These are phyloP conservation scores for Campoletis sonorensis DNA, from an alignment of 1,140 invertebrate genomes.

Conservation along the genomic window DNA sequence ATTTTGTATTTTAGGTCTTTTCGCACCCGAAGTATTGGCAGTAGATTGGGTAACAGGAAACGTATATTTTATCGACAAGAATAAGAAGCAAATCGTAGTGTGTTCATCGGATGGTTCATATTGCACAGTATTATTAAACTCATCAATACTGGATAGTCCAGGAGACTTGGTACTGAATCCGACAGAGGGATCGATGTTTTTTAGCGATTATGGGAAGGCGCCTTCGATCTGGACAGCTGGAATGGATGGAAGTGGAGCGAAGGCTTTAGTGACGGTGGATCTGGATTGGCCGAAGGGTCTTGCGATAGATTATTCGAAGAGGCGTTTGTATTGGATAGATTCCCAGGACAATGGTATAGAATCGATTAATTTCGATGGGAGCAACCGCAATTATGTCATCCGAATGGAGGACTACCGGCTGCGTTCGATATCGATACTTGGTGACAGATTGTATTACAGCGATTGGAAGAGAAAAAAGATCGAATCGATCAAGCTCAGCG, in stretches of 20 bases:
- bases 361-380: constrained; percentile 85
- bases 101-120: constrained; percentile 81
- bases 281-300: constrained; percentile 94
- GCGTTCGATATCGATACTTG: constrained; percentile 90
- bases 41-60: constrained; percentile 90
- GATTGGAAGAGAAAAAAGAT: constrained; percentile 84
- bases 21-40: constrained; percentile 85
- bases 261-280: constrained; percentile 72
- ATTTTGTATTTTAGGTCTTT: constrained; percentile 77
- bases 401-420: constrained; percentile 83
- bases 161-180: constrained; percentile 81
- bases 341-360: constrained; percentile 84
- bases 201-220: constrained; percentile 88
- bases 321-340: constrained; percentile 88
- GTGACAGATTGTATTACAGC: constrained; percentile 91
- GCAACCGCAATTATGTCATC: constrained; percentile 80
- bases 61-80: constrained; percentile 88
- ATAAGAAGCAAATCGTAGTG: constrained; percentile 84
- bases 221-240: constrained; percentile 86
- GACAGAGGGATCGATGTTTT: constrained; percentile 86
- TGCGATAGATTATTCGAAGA: constrained; percentile 89
- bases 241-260: constrained; percentile 89
- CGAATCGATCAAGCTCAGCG: constrained; percentile 83
- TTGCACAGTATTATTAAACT: constrained; percentile 80
- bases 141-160: constrained; percentile 78